phyloP scores from a whole-genome alignment of 2,113 vertebrate genomes.

The Heterocephalus glaber region DNA sequence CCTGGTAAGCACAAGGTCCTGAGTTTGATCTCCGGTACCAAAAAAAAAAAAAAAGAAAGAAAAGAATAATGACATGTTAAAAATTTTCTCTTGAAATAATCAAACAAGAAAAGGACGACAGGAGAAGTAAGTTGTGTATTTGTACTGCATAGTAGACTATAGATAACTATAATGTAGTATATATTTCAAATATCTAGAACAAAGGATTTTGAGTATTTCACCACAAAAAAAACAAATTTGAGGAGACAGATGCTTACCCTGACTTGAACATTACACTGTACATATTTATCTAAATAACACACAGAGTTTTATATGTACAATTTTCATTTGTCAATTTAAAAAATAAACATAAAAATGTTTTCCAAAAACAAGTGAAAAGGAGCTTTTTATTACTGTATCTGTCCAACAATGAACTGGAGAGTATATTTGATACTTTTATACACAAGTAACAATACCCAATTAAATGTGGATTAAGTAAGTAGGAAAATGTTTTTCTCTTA shows the following conservation, averaged over 20 bases:
- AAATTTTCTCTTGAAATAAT: constrained; percentile 2
- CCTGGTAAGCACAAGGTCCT: too few relatives aligned
- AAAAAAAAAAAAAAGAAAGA: too few relatives aligned
- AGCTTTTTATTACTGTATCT: not conserved
- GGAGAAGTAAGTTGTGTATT: not conserved
- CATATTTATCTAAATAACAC: not conserved
- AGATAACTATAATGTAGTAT: too few relatives aligned
- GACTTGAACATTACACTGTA: not conserved
- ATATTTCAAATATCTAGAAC: not conserved
- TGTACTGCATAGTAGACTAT: not conserved
- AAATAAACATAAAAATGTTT: not conserved
- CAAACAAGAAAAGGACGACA: not conserved
- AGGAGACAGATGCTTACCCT: not conserved
- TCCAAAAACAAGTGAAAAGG: not conserved
- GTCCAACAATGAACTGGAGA: not conserved
- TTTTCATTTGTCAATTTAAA: not conserved
- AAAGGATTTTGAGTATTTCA: not conserved
- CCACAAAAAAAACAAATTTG: not conserved
- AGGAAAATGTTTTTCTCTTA: not conserved
- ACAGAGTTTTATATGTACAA: not conserved
- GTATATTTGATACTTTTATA: not conserved
- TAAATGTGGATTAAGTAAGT: constrained; percentile 17
- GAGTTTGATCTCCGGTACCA: too few relatives aligned
- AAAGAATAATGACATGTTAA: not conserved
- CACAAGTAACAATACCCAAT: not conserved